Percentiles rank a stretch among this genome's conserved stretches.
phyloP scores from a whole-genome alignment of 2,888 invertebrate genomes.

The Clunio marinus region DNA sequence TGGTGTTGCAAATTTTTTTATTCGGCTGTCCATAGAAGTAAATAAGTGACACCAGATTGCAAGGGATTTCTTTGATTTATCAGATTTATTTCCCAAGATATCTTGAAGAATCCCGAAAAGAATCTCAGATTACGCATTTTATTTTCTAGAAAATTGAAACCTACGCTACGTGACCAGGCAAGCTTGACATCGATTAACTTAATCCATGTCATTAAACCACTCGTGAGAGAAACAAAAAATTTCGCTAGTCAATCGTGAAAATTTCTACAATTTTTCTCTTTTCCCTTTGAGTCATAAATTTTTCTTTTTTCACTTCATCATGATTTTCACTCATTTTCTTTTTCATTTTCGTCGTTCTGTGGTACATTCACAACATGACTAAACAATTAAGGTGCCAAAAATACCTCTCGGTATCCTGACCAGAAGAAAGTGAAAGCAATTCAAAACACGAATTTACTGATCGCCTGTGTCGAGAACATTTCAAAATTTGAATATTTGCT shows the following conservation, averaged over 20 bases:
- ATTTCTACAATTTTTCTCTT: neutral
- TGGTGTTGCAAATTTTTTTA: too few relatives aligned
- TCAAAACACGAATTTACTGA: neutral
- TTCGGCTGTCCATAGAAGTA: too few relatives aligned
- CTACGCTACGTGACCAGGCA: neutral
- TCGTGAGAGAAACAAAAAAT: neutral
- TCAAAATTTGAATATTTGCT: too few relatives aligned
- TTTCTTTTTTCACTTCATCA: slow-evolving; percentile 16
- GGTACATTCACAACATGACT: neutral
- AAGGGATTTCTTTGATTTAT: too few relatives aligned
- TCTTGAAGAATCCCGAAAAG: too few relatives aligned
- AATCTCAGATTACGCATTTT: too few relatives aligned
- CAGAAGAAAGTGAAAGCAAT: too few relatives aligned
- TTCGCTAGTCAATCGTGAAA: neutral
- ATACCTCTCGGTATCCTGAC: neutral
- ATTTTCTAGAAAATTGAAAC: neutral
- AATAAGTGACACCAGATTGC: too few relatives aligned
- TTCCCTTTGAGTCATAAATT: slow-evolving; percentile 4
- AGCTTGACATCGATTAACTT: slow-evolving; percentile 16
- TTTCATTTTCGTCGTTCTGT: neutral
- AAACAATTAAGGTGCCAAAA: slow-evolving; percentile 17
- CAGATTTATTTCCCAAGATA: too few relatives aligned
- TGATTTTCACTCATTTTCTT: neutral
- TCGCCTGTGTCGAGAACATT: too few relatives aligned
- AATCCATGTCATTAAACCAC: neutral